Evolutionary conservation across 2,888 invertebrate genomes (phyloP), one percentile per base, ranked within the genome.

Genomic region (Drosophila bunnanda): DNA sequence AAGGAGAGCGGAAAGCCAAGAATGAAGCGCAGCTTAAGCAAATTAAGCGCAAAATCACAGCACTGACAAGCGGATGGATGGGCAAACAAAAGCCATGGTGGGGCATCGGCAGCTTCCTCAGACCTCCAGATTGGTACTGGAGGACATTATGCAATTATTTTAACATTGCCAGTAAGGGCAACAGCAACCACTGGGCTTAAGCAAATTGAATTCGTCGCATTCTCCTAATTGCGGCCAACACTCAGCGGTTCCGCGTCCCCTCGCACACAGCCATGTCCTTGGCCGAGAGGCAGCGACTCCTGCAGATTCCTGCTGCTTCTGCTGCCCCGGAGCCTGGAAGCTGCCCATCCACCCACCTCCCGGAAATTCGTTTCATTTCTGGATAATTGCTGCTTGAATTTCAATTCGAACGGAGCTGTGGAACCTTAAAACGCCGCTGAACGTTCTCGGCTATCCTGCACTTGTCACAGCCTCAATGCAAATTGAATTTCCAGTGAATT

Each of bases 331-430:
- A 25, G 25, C 25, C 25, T 25, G 2, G 25, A 4, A 25, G 25
- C 25, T 25, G 2, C 25, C 25, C 4, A n/a, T n/a, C n/a, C 4
- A 25, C 15, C 34, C 39, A 10, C 34, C 25, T 25, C 22, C 57
- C 25, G 48, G 48, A 56, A 65, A 66, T 71, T 76, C 46, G 39
- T 69, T 74, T 70, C 67, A 67, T 75, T 76, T 81, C 76, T 58
- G 78, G 88, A 82, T 86, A 86, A 86, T 86, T 89, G 88, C 85
- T 88, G 80, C 85, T 85, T 86, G 88, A 85, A 89, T 85, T 89
- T 85, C 84, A 85, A 85, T 85, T 84, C 88, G 77, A 77, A 81
- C 75, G 72, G 75, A 65, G 73, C 17, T 34, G 44, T 34, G 34
- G 50, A 52, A 34, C 39, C 67, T 67, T 67, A 68, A 67, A 67